Percentiles rank a stretch among this genome's conserved stretches.
phyloP scores from a whole-genome alignment of 1,140 invertebrate genomes.

The Drosophila varians region DNA sequence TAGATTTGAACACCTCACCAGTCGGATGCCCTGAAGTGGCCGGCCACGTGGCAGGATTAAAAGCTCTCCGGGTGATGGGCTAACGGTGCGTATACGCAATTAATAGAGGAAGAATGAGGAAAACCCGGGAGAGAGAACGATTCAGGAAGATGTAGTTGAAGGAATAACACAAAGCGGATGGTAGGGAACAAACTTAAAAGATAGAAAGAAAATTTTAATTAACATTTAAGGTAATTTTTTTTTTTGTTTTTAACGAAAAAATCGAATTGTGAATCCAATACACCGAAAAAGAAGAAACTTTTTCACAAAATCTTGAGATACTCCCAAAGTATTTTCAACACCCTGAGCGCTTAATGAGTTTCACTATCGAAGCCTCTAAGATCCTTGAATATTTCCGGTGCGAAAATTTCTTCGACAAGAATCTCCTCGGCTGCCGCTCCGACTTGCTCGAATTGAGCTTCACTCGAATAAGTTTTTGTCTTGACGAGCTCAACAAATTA shows the following conservation, averaged over 20 bases:
- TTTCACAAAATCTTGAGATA: no score
- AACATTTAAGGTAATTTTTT: no score
- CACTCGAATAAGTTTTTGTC: slow-evolving; percentile 15
- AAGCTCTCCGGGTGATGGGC: slow-evolving; percentile 30
- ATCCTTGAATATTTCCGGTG: slow-evolving; percentile 28
- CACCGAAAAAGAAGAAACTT: no score
- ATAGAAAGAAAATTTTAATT: no score
- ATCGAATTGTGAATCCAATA: no score
- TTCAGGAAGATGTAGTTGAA: not conserved
- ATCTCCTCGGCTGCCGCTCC: slow-evolving; percentile 6
- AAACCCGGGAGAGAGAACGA: not conserved
- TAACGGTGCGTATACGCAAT: slow-evolving; percentile 41
- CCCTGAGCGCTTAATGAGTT: slow-evolving; percentile 1
- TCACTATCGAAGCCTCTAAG: not conserved
- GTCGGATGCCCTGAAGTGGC: slow-evolving; percentile 16
- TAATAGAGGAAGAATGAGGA: slow-evolving; percentile 15
- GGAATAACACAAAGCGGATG: not conserved
- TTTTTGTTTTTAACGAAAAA: no score
- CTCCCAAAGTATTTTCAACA: not conserved
- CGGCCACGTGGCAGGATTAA: slow-evolving; percentile 45
- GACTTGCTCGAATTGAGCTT: slow-evolving; percentile 20
- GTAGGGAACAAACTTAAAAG: not conserved
- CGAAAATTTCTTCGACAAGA: slow-evolving; percentile 29
- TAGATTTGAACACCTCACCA: slow-evolving; percentile 29
- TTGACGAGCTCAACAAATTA: slow-evolving; percentile 48